Percentiles rank a stretch among this genome's conserved stretches.
Evolutionary conservation across 2,888 invertebrate species (phyloP).

Genomic region (Trilocha varians): DNA sequence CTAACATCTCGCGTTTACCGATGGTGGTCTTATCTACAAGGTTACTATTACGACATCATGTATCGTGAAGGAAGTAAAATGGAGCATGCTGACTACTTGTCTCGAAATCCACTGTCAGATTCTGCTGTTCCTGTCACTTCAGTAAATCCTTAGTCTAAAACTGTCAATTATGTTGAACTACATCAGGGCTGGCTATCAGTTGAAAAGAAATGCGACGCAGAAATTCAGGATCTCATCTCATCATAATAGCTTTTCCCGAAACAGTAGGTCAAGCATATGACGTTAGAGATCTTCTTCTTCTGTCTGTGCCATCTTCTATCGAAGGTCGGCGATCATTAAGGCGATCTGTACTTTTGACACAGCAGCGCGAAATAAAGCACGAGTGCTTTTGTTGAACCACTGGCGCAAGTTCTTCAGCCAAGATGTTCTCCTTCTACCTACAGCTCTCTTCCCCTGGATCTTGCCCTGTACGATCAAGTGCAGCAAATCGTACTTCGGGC

Average conservation of each 20-base stretch:
- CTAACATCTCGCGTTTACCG: slow-evolving; percentile 12
- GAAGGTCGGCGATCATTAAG: too few relatives aligned
- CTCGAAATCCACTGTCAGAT: slow-evolving; percentile 17
- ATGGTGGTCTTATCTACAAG: slow-evolving; percentile 16
- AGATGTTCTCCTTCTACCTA: too few relatives aligned
- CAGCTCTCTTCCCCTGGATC: too few relatives aligned
- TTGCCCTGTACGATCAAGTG: too few relatives aligned
- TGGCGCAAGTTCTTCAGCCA: too few relatives aligned
- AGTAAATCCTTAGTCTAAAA: background rate
- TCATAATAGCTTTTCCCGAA: slow-evolving; percentile 3
- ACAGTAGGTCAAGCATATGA: slow-evolving; percentile 16
- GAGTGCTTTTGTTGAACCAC: too few relatives aligned
- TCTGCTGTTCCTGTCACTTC: too few relatives aligned
- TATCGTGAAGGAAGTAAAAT: slow-evolving; percentile 14
- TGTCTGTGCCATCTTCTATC: too few relatives aligned
- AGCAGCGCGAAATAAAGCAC: too few relatives aligned
- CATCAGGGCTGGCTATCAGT: slow-evolving; percentile 18
- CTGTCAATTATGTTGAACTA: slow-evolving; percentile 13
- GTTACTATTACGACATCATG: slow-evolving; percentile 15
- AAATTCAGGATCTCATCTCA: slow-evolving; percentile 14
- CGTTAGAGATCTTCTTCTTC: too few relatives aligned
- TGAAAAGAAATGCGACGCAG: slow-evolving; percentile 20
- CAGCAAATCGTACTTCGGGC: too few relatives aligned
- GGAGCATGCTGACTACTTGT: slow-evolving; percentile 20
- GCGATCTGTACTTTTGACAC: too few relatives aligned